Conservation (phyloP, 2,113 vertebrate genomes). For the Rhagologus leucostigma region DNA sequence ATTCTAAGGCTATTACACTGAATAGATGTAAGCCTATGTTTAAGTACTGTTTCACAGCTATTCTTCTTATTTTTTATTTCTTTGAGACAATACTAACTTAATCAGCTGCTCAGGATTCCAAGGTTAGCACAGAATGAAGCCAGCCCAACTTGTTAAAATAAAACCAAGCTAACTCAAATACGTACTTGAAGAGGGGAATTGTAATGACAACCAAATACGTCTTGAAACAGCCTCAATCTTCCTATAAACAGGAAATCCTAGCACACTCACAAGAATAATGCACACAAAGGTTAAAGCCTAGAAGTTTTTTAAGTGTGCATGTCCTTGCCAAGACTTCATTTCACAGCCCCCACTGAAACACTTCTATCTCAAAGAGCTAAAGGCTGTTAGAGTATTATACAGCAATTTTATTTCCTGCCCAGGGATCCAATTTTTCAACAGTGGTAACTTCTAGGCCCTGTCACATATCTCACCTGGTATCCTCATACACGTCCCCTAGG, state of each 20-base stretch:
- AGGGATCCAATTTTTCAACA: not conserved
- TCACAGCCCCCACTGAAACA: not conserved
- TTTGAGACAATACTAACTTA: not conserved
- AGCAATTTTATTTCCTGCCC: not conserved
- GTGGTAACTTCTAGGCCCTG: not conserved
- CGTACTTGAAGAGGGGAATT: not conserved
- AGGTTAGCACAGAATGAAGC: not conserved
- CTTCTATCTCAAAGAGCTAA: not conserved
- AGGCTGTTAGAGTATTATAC: not conserved
- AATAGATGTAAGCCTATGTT: not conserved
- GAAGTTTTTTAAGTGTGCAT: fast-evolving
- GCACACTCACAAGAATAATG: not conserved
- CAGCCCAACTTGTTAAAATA: not conserved
- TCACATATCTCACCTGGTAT: not conserved
- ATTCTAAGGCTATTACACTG: too few relatives aligned
- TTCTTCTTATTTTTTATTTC: too few relatives aligned
- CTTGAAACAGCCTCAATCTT: not conserved
- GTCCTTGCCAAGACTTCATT: not conserved
- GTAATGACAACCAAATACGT: not conserved
- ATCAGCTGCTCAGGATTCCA: not conserved
- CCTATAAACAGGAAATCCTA: not conserved
- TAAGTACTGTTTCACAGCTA: not conserved
- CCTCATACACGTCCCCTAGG: not conserved
- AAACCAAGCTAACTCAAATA: not conserved
- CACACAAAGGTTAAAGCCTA: not conserved